These are phyloP conservation scores for Kuschelorhynchus macadamiae DNA, from an alignment of 2,888 invertebrate genomes.

Conservation along the genomic window DNA sequence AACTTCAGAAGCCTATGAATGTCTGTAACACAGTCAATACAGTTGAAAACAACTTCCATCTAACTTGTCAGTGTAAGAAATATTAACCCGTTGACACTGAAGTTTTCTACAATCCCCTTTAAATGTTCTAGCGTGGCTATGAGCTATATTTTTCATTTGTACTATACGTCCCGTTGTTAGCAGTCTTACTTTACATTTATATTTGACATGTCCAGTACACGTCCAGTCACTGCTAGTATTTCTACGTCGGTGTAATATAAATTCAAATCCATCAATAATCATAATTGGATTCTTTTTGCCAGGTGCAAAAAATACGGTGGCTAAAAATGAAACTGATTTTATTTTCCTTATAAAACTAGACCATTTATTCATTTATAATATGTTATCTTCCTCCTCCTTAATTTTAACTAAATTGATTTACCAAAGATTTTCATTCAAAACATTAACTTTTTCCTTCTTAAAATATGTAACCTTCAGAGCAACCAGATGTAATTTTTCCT, in stretches of 20 bases:
- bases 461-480: no score
- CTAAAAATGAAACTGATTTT: no score
- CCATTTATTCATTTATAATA: no score
- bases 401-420: no score
- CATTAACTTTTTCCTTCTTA: no score
- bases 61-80: not conserved
- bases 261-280: conserved; percentile 53
- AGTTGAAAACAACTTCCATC: no score
- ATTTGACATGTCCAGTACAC: conserved; percentile 18
- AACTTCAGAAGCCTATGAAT: no score
- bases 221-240: conserved; percentile 21
- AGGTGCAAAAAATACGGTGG: conserved; percentile 15
- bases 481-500: no score
- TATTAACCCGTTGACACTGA: conserved; percentile 10
- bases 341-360: no score
- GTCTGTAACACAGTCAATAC: no score
- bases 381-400: no score
- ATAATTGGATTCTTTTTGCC: conserved; percentile 55
- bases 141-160: conserved; percentile 8
- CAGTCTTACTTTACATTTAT: conserved; percentile 48
- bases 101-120: conserved; percentile 15
- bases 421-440: no score
- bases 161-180: conserved; percentile 23
- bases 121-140: conserved; percentile 42
- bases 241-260: conserved; percentile 45